Base-by-base conservation (phyloP, 2,797 vertebrate genomes). In the Hemibagrus guttatus region DNA sequence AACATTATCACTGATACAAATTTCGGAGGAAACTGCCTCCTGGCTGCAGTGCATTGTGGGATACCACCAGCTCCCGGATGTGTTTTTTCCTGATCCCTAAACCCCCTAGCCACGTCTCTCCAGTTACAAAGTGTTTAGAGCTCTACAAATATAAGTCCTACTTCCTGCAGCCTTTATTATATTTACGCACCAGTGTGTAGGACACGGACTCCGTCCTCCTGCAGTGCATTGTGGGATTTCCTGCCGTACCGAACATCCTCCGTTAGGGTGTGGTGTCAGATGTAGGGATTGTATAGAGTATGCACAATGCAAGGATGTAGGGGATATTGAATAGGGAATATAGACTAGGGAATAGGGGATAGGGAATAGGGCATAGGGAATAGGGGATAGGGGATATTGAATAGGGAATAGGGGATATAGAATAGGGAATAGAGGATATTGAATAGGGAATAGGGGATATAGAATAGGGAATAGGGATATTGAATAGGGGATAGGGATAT, bases 221-320 rank as follows among this genome's bases (percentile, higher is more conserved):
- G 59, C 79, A 46, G 14, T 81, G 79, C 79, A 81, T 63, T 46
- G 16, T 81, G 79, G 59, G 59, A 81, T 81, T 81, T 81, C 80
- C 80, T 63, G 78, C 58, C 31, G 12, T 28, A 39, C 31, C 0
- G 13, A 59, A 26, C 9, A n/a, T 21, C 9, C 31, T 63, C 39
- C 35, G 2, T 64, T 26, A 46, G 5, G 52, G 75, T 14, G 28
- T 35, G 75, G 16, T 6, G 8, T 78, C 52, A 54, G 16, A n/a
- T 9, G 52, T 56, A 28, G 9, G 74, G 52, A n/a, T 76, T 46
- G 69, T 46, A 46, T 28, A 35, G 17, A 21, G 58, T 21, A 58
- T 58, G 16, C 4, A 58, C 28, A 58, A 56, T 35, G 54, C 17
- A 2, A 3, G 21, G n/a, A 58, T 21, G 52, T 31, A 35, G 39